These are phyloP conservation scores for Gonatopus flavifemur DNA, from an alignment of 1,140 invertebrate species.

Conservation along the genomic window DNA sequence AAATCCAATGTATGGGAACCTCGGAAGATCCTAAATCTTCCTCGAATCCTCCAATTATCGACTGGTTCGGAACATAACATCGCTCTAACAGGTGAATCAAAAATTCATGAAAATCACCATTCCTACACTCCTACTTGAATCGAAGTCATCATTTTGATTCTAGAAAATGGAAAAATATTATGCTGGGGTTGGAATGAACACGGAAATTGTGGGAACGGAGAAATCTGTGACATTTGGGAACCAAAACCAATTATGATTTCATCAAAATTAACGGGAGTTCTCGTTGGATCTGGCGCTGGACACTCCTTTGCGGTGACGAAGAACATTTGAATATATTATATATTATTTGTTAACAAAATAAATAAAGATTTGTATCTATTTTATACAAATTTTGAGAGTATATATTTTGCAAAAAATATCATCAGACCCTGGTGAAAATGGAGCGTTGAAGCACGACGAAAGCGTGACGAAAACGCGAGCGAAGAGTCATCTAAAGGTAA, in stretches of 20 bases:
- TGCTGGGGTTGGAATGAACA: slow-evolving; percentile 94
- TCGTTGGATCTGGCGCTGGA: slow-evolving; percentile 59
- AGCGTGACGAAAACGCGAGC: too few species aligned
- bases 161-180: slow-evolving; percentile 63
- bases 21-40: slow-evolving; percentile 28
- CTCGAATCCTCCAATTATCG: slow-evolving; percentile 61
- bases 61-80: slow-evolving; percentile 81
- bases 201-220: slow-evolving; percentile 78
- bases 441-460: too few species aligned
- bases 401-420: background rate
- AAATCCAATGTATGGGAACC: slow-evolving; percentile 30
- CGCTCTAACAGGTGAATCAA: slow-evolving; percentile 52
- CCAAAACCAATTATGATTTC: slow-evolving; percentile 49
- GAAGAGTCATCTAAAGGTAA: too few species aligned
- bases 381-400: too few species aligned
- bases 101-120: background rate
- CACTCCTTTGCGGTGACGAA: slow-evolving; percentile 61
- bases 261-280: slow-evolving; percentile 39
- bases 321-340: slow-evolving; percentile 19
- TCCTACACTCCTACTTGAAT: background rate
- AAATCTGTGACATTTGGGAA: slow-evolving; percentile 62
- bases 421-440: too few species aligned
- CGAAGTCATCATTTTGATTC: slow-evolving; percentile 23
- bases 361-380: too few species aligned
- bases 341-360: slow-evolving; percentile 1